These are phyloP conservation scores for Microplitis deprimator DNA, from an alignment of 2,888 invertebrate species.

Conservation along the genomic window DNA sequence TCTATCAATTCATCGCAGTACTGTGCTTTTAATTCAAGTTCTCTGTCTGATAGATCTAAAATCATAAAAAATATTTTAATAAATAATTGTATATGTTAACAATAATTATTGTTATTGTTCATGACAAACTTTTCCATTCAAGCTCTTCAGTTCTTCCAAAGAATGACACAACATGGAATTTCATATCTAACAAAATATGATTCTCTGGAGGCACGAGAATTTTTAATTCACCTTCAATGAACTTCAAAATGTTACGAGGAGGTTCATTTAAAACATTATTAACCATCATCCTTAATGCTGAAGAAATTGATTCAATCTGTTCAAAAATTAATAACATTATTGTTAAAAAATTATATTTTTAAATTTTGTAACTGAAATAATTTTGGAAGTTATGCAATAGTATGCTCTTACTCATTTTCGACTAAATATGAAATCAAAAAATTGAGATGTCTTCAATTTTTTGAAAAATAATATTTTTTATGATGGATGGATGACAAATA, in stretches of 20 bases:
- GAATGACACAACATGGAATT: slow-evolving; percentile 77
- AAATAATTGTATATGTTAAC: neutral
- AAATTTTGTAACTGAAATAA: too few relatives aligned
- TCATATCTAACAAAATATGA: slow-evolving; percentile 77
- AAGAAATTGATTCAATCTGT: slow-evolving; percentile 61
- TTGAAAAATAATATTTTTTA: too few relatives aligned
- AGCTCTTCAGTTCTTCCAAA: slow-evolving; percentile 75
- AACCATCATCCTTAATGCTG: slow-evolving; percentile 74
- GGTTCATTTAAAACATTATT: slow-evolving; percentile 73
- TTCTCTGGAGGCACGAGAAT: slow-evolving; percentile 76
- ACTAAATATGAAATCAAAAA: too few relatives aligned
- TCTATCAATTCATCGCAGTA: slow-evolving; percentile 77
- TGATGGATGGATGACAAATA: too few relatives aligned
- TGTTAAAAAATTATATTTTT: too few relatives aligned
- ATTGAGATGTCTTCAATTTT: too few relatives aligned
- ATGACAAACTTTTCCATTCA: slow-evolving; percentile 75
- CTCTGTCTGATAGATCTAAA: slow-evolving; percentile 76
- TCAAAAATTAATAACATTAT: slow-evolving; percentile 23
- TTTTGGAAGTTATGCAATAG: too few relatives aligned
- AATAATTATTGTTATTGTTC: neutral
- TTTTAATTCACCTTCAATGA: slow-evolving; percentile 74
- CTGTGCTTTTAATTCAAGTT: slow-evolving; percentile 75
- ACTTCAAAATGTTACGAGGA: slow-evolving; percentile 74
- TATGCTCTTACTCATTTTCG: too few relatives aligned
- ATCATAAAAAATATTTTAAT: slow-evolving; percentile 40